A percentile compares a stretch with the other conserved stretches of the same genome.
These are phyloP conservation scores for Lagopus leucura DNA, from an alignment of 2,113 vertebrate species.

Conservation along the genomic window DNA sequence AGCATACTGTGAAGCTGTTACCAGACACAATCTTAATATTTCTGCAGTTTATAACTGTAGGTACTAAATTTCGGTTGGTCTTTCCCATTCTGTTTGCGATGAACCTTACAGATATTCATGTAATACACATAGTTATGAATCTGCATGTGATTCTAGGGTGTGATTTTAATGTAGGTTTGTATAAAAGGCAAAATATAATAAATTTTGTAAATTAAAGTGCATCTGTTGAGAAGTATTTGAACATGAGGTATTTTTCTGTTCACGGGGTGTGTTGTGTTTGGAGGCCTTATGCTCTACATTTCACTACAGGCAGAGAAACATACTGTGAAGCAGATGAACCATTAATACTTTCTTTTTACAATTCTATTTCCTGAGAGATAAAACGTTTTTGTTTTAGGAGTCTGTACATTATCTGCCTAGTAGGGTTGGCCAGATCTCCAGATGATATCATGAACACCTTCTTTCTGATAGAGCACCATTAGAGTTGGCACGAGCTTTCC, in stretches of 20 bases:
- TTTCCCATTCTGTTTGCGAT: constrained; percentile 41
- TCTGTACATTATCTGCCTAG: background rate
- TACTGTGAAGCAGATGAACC: background rate
- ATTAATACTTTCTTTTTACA: background rate
- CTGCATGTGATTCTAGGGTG: constrained; percentile 14
- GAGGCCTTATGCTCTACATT: background rate
- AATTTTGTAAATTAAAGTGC: background rate
- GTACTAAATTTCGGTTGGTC: constrained; percentile 45
- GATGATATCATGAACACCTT: background rate
- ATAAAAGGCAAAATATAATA: constrained; percentile 5
- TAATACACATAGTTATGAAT: constrained; percentile 38
- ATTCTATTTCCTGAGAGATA: background rate
- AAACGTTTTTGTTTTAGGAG: background rate
- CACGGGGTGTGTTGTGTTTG: background rate
- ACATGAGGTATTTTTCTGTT: constrained; percentile 43
- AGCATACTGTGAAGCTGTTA: constrained; percentile 49
- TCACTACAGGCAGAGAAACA: background rate
- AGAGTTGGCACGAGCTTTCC: background rate
- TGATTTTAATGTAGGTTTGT: constrained; percentile 11
- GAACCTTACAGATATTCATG: constrained; percentile 31
- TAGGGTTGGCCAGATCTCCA: background rate
- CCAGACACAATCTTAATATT: constrained; percentile 64
- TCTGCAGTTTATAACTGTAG: constrained; percentile 62
- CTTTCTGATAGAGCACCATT: background rate
- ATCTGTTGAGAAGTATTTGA: constrained; percentile 1